Evolutionary conservation across 2,888 invertebrate species (phyloP).

Genomic region (Sinelater perroti): DNA sequence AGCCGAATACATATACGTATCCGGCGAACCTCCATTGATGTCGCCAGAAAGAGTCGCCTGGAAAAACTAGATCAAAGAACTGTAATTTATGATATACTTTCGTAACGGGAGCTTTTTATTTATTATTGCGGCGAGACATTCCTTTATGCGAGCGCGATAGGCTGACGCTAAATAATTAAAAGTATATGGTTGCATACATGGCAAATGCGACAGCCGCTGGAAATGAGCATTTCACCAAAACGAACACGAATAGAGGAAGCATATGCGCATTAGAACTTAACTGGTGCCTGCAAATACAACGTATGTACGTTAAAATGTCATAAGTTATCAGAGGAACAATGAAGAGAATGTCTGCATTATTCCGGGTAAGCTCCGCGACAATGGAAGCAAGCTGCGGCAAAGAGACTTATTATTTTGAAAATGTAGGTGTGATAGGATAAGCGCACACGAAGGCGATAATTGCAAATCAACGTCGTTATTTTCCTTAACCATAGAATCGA

Average conservation of each 20-base stretch:
- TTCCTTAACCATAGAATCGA: too few species aligned
- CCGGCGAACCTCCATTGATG: constrained; percentile 34
- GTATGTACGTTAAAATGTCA: constrained; percentile 53
- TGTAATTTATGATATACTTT: constrained; percentile 38
- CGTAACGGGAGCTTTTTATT: constrained; percentile 31
- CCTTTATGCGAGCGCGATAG: constrained; percentile 17
- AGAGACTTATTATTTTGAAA: constrained; percentile 37
- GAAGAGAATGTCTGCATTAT: constrained; percentile 53
- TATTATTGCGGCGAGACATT: constrained; percentile 24
- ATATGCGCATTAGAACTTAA: constrained; percentile 39
- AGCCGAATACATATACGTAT: constrained; percentile 35
- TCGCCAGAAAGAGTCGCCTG: constrained; percentile 22
- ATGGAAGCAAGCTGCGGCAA: constrained; percentile 37
- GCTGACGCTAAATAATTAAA: constrained; percentile 19
- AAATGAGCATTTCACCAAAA: constrained; percentile 18
- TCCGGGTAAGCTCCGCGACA: constrained; percentile 47
- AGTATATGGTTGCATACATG: background rate
- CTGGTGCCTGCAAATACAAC: constrained; percentile 44
- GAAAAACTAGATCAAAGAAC: constrained; percentile 36
- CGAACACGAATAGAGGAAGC: constrained; percentile 26
- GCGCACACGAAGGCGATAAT: constrained; percentile 4
- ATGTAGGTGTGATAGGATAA: constrained; percentile 21
- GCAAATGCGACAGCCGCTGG: background rate
- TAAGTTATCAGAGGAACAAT: constrained; percentile 53
- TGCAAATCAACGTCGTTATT: constrained; percentile 1